Evolutionary conservation across 2,888 invertebrate genomes (phyloP).

Genomic region (Metacarcinus magister): DNA sequence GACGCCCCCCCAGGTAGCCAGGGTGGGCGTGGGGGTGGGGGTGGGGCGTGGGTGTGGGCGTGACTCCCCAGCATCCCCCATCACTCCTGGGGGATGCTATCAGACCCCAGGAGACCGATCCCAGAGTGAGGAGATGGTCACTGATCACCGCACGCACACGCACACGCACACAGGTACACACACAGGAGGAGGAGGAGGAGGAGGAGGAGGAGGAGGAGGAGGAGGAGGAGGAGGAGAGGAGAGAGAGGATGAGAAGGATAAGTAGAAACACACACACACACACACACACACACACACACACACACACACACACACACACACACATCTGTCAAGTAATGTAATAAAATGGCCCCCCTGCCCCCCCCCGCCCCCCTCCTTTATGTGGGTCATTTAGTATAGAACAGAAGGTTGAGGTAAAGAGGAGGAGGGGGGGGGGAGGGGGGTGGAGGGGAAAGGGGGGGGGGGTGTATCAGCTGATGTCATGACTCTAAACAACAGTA

Average conservation of each 20-base stretch:
- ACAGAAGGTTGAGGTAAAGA: background rate
- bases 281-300: too few species aligned
- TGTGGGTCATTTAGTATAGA: background rate
- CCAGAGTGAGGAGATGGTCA: conserved; percentile 50
- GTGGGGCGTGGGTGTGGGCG: background rate
- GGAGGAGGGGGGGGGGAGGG: background rate
- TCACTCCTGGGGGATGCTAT: background rate
- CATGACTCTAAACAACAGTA: too few species aligned
- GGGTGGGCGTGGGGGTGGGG: background rate
- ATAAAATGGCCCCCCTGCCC: background rate
- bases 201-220: too few species aligned
- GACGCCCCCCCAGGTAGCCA: background rate
- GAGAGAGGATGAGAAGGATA: too few species aligned
- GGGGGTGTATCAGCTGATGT: background rate
- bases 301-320: too few species aligned
- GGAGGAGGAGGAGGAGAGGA: too few species aligned
- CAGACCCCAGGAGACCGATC: conserved; percentile 38
- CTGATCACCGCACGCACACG: conserved; percentile 6
- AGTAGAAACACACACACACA: too few species aligned
- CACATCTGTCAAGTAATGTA: background rate
- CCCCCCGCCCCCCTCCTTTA: background rate
- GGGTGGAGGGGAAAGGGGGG: background rate
- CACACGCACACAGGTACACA: background rate
- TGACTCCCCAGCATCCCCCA: background rate
- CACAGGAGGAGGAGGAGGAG: too few species aligned